Conservation (phyloP, 2,113 vertebrate genomes). For the Eptatretus burgeri region DNA sequence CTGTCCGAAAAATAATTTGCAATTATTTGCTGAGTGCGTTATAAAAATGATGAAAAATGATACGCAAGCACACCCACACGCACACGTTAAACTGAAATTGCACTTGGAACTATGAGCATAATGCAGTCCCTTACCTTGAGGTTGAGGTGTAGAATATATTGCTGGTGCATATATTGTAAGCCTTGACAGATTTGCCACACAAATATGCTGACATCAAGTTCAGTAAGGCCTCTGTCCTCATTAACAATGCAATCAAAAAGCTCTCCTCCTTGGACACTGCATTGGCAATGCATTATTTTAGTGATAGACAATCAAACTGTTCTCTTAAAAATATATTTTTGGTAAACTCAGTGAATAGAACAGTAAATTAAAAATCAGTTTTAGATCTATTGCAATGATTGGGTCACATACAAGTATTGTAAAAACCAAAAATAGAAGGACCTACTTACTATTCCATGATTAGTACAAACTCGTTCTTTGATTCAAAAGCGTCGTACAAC, state of each 20-base stretch:
- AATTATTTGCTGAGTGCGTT: no score
- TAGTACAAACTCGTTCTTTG: constrained; percentile 32
- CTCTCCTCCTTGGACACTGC: constrained; percentile 59
- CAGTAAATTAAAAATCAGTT: no score
- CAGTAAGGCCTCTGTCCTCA: constrained; percentile 47
- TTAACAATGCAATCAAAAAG: constrained; percentile 79
- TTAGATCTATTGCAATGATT: no score
- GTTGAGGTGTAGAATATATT: constrained; percentile 60
- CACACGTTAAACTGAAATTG: no score
- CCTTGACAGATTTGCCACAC: constrained; percentile 67
- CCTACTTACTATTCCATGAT: constrained; percentile 54
- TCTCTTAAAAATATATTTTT: no score
- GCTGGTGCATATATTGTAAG: constrained; percentile 44
- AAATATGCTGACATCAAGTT: constrained; percentile 40
- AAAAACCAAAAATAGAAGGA: neutral
- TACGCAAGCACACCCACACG: no score
- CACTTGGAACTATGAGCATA: no score
- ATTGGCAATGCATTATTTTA: neutral
- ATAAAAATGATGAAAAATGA: no score
- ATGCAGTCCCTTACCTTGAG: constrained; percentile 32
- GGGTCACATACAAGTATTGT: no score
- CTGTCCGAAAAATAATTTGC: no score
- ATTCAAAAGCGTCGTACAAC: constrained; percentile 56
- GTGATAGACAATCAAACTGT: no score
- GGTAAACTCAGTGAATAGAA: no score